A percentile compares a stretch with the other conserved stretches of the same genome.
Conservation (phyloP, 1,140 invertebrate species). For the Rhagoletis pomonella region DNA sequence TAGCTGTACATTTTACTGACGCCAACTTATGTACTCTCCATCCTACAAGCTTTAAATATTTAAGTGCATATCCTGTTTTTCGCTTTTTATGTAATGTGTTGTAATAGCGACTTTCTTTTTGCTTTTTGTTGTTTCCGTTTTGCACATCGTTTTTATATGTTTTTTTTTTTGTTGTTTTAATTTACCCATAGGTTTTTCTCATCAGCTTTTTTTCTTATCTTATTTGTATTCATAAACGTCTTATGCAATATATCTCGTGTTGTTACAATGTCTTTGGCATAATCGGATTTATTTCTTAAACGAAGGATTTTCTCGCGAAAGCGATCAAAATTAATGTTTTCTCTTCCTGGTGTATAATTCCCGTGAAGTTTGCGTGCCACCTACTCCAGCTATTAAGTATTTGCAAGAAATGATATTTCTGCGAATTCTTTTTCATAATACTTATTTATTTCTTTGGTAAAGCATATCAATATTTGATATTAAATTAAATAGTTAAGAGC, state of each 20-base stretch:
- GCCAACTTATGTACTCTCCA: neutral
- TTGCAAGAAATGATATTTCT: too few relatives aligned
- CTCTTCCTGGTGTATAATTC: neutral
- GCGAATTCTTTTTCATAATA: too few relatives aligned
- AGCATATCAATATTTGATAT: too few relatives aligned
- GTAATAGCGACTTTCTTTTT: conserved; percentile 32
- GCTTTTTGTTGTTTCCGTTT: neutral
- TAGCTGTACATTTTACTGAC: neutral
- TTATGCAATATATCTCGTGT: neutral
- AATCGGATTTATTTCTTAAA: conserved; percentile 3
- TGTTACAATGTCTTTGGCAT: neutral
- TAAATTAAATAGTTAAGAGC: too few relatives aligned
- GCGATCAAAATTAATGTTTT: conserved; percentile 28
- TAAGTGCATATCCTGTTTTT: neutral
- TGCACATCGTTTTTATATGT: neutral
- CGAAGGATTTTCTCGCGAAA: neutral
- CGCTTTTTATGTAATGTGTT: neutral
- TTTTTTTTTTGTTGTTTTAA: neutral
- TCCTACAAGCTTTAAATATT: neutral
- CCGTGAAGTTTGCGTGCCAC: neutral
- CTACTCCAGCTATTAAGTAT: too few relatives aligned
- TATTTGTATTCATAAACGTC: neutral
- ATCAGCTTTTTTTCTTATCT: neutral
- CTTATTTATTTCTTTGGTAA: too few relatives aligned
- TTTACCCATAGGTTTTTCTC: neutral